Evolutionary conservation across 2,113 vertebrate species (phyloP).

Genomic region (Ursus arctos): DNA sequence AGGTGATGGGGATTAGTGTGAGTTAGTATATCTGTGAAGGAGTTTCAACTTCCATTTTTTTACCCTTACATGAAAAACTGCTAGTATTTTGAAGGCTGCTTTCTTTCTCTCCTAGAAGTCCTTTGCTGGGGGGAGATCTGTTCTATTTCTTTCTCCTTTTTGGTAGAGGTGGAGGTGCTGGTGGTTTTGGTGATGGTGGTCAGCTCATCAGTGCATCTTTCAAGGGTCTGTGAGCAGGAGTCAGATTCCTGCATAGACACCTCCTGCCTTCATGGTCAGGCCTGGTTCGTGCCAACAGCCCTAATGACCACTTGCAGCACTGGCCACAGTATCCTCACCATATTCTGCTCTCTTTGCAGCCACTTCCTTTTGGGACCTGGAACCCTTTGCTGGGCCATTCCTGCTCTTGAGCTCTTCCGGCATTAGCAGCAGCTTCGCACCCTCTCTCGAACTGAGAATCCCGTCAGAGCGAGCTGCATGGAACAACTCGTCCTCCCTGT

Average conservation of each 20-base stretch:
- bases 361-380: not conserved
- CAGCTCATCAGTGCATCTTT: not conserved
- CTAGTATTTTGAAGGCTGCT: not conserved
- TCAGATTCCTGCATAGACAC: not conserved
- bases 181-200: not conserved
- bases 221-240: not conserved
- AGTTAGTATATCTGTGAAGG: not conserved
- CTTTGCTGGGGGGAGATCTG: not conserved
- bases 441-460: not conserved
- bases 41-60: not conserved
- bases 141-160: conserved; percentile 23
- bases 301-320: not conserved
- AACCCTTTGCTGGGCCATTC: not conserved
- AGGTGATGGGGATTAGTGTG: not conserved
- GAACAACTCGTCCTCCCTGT: not conserved
- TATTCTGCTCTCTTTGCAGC: not conserved
- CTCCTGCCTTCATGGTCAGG: not conserved
- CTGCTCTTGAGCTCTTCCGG: not conserved
- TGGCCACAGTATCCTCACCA: not conserved
- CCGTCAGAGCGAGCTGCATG: fast-evolving
- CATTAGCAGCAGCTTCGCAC: not conserved
- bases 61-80: not conserved
- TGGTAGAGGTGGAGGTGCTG: not conserved
- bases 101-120: not conserved
- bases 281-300: not conserved